Base-by-base conservation (phyloP, 2,113 vertebrate genomes). In the Mesitornis unicolor region DNA sequence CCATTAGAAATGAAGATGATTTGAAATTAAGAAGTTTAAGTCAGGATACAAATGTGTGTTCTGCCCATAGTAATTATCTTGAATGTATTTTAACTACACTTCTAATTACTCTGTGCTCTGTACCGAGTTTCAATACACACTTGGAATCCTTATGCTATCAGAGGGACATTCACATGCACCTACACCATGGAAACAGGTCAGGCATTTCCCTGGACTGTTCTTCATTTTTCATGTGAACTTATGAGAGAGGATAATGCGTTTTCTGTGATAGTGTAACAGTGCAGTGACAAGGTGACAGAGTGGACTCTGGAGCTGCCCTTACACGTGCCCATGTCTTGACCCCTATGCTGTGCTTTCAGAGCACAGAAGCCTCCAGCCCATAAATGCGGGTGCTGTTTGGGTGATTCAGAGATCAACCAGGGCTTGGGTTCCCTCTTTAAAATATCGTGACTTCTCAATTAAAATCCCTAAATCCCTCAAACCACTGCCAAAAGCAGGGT, bases 401-500 rank as follows among this genome's bases (percentile, higher is more conserved):
- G n/a, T 8, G 9, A 6, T 6, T 35, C 15, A 13, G 16, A 56
- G 50, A 15, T 12, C 4, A 5, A 14, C 3, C 18, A n/a, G n/a
- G n/a, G n/a, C n/a, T n/a, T n/a, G n/a, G n/a, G n/a, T n/a, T n/a
- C n/a, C n/a, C n/a, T n/a, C n/a, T n/a, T n/a, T n/a, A n/a, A n/a
- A n/a, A n/a, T n/a, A n/a, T n/a, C n/a, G n/a, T n/a, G n/a, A n/a
- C n/a, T n/a, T n/a, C n/a, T n/a, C n/a, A 2, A 2, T 35, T 51
- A 47, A 50, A 29, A 42, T 43, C 26, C 71, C 28, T 13, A 2
- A 33, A 17, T 35, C 9, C 18, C 35, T 14, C 22, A 42, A 4
- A 6, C 11, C 13, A 0, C 0, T 18, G 24, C 16, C 24, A 24
- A n/a, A 16, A 10, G 29, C 11, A 13, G 38, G 64, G 4, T 8